Evolutionary conservation across 2,113 vertebrate genomes (phyloP).

Genomic region (Salminus brasiliensis): DNA sequence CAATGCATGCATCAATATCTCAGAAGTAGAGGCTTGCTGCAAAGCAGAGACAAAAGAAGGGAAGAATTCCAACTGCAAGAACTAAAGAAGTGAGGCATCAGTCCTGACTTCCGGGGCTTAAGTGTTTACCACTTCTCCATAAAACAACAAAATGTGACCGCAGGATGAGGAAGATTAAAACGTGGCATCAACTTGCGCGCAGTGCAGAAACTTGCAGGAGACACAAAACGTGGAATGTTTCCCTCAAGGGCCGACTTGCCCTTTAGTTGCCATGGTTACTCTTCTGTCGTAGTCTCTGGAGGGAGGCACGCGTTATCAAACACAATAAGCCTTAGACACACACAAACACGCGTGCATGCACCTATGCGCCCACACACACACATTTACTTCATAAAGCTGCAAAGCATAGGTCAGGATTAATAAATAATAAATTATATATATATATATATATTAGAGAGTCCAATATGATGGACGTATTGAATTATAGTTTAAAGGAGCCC

Average conservation of each 20-base stretch:
- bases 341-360: too few relatives aligned
- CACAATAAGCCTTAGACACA: conserved; percentile 16
- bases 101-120: too few relatives aligned
- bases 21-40: too few relatives aligned
- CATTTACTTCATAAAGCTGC: not conserved
- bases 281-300: conserved; percentile 32
- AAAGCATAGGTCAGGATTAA: not conserved
- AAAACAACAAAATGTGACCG: too few relatives aligned
- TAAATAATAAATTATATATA: too few relatives aligned
- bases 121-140: too few relatives aligned
- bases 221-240: not conserved
- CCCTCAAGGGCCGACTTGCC: conserved; percentile 42
- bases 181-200: not conserved
- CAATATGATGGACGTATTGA: too few relatives aligned
- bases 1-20: too few relatives aligned
- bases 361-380: not conserved
- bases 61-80: too few relatives aligned
- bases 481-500: not conserved
- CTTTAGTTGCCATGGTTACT: conserved; percentile 55
- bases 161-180: not conserved
- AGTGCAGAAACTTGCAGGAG: not conserved
- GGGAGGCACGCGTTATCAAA: conserved; percentile 35
- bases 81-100: too few relatives aligned
- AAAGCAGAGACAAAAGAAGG: too few relatives aligned
- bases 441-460: not conserved